Percentiles rank a stretch among this genome's conserved stretches.
Evolutionary conservation across 1,140 invertebrate genomes (phyloP).

Genomic region (Latrodectus geometricus): DNA sequence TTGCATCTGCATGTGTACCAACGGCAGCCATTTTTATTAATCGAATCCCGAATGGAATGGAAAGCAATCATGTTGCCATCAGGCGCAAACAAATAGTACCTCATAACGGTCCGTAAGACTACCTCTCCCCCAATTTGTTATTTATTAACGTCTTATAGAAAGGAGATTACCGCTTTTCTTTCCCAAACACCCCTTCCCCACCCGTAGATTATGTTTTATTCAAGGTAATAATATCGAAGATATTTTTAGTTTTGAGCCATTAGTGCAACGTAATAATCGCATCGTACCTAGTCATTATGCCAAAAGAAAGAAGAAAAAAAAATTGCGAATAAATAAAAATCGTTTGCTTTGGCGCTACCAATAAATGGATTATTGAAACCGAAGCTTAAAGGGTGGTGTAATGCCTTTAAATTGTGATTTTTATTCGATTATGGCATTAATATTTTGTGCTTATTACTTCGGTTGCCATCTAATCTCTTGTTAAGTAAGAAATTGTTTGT

Average conservation of each 20-base stretch:
- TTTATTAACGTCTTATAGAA: slow-evolving; percentile 59
- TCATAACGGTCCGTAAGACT: slow-evolving; percentile 13
- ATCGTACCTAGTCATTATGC: slow-evolving; percentile 30
- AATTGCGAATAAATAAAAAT: slow-evolving; percentile 36
- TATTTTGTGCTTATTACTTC: background rate
- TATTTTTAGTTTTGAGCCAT: slow-evolving; percentile 54
- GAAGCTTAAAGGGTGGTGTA: slow-evolving; percentile 15
- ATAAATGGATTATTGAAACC: slow-evolving; percentile 59
- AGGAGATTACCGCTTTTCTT: slow-evolving; percentile 46
- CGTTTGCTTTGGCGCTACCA: slow-evolving; percentile 20
- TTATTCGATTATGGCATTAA: slow-evolving; percentile 40
- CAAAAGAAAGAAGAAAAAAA: background rate
- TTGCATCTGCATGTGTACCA: background rate
- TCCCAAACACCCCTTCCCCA: background rate
- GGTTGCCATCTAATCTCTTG: slow-evolving; percentile 32
- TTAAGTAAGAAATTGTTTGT: slow-evolving; percentile 31
- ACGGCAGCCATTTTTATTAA: slow-evolving; percentile 49
- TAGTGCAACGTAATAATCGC: slow-evolving; percentile 46
- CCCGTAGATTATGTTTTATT: slow-evolving; percentile 55
- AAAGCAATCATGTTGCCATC: slow-evolving; percentile 57
- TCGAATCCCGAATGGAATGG: slow-evolving; percentile 39
- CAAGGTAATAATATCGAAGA: slow-evolving; percentile 54
- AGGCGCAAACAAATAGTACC: slow-evolving; percentile 53
- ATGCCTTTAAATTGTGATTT: slow-evolving; percentile 44
- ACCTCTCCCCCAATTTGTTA: slow-evolving; percentile 54